Conservation (phyloP, 1,140 invertebrate species). For the Atta texana region DNA sequence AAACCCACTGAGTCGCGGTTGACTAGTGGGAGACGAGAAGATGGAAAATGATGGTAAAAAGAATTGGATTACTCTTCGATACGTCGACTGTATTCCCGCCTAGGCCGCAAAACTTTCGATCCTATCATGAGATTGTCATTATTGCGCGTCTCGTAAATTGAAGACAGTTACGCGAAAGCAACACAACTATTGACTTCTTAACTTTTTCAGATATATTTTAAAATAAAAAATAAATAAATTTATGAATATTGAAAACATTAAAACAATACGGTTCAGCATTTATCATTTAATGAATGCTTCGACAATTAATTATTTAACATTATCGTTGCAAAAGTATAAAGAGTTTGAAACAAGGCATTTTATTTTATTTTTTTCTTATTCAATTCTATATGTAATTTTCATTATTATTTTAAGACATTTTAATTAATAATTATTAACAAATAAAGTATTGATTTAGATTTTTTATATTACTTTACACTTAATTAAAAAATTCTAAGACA, state of each 20-base stretch:
- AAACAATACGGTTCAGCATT: neutral
- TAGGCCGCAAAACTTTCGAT: slow-evolving; percentile 40
- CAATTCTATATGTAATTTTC: neutral
- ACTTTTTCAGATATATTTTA: neutral
- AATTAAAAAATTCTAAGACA: neutral
- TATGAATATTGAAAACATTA: neutral
- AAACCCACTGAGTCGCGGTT: slow-evolving; percentile 20
- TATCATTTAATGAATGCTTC: neutral
- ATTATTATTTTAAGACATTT: neutral
- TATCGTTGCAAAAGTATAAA: neutral
- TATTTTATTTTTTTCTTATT: neutral
- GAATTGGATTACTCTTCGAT: slow-evolving; percentile 45
- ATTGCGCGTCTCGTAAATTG: slow-evolving; percentile 22
- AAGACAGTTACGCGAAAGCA: neutral
- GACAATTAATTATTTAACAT: neutral
- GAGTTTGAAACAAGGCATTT: neutral
- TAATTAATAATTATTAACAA: slow-evolving; percentile 5
- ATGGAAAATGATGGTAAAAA: slow-evolving; percentile 40
- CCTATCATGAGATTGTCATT: slow-evolving; percentile 21
- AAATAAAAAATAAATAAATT: neutral
- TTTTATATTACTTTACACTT: neutral
- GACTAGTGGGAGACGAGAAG: slow-evolving; percentile 50
- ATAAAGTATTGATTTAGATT: neutral
- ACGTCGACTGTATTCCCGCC: neutral
- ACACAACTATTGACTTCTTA: neutral